These are phyloP conservation scores for Drosophila peninsularis DNA, from an alignment of 2,888 invertebrate genomes.

Conservation along the genomic window DNA sequence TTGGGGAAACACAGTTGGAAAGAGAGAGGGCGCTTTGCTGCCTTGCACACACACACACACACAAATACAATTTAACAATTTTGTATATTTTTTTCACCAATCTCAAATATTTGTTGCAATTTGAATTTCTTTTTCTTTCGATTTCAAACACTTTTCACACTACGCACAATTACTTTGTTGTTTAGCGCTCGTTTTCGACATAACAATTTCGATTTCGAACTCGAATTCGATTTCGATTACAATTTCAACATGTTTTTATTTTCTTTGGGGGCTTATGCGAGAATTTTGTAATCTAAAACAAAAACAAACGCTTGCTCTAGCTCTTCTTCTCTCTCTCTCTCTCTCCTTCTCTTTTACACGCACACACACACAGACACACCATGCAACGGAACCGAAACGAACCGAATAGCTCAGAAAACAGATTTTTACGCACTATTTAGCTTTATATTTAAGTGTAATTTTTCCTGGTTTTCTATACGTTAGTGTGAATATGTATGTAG, in stretches of 20 bases:
- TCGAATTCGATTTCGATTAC: constrained; percentile 41
- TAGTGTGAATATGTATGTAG: constrained; percentile 10
- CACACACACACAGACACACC: constrained; percentile 13
- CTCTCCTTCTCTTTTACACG: neutral
- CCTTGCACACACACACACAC: constrained; percentile 6
- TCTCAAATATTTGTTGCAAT: constrained; percentile 27
- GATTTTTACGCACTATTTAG: constrained; percentile 79
- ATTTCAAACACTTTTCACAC: constrained; percentile 46
- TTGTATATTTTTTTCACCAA: constrained; percentile 7
- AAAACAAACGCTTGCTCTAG: constrained; percentile 47
- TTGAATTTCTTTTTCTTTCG: constrained; percentile 8
- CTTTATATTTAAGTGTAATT: constrained; percentile 48
- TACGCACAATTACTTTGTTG: constrained; percentile 34
- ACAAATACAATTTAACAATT: constrained; percentile 8
- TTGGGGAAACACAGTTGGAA: constrained; percentile 7
- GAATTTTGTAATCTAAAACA: constrained; percentile 68
- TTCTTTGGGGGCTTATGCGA: constrained; percentile 40
- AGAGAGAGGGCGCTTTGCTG: constrained; percentile 6
- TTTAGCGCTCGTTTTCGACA: constrained; percentile 56
- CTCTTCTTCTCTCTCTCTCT: constrained; percentile 18
- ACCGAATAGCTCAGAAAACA: constrained; percentile 59
- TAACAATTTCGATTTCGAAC: constrained; percentile 13
- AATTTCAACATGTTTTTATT: constrained; percentile 66
- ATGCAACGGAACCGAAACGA: constrained; percentile 58
- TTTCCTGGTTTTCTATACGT: constrained; percentile 30